Evolutionary conservation across 2,113 vertebrate species (phyloP).

Genomic region (Sylvicapra grimmia): DNA sequence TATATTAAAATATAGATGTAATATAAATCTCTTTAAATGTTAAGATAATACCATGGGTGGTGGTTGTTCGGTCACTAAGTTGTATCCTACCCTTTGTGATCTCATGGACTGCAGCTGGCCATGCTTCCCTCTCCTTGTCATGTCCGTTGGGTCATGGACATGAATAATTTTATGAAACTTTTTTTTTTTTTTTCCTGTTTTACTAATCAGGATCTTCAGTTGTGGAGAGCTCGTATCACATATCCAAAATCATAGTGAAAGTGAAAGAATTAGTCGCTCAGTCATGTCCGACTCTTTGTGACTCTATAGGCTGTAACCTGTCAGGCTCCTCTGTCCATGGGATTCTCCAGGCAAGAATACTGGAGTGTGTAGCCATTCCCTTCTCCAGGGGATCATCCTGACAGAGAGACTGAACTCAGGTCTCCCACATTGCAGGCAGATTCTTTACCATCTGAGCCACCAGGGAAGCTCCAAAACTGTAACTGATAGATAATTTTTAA

Average conservation of each 20-base stretch:
- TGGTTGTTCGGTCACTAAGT: not conserved
- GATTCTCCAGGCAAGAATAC: not conserved
- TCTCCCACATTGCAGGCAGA: not conserved
- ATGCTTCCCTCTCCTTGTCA: not conserved
- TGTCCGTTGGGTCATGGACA: not conserved
- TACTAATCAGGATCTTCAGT: not conserved
- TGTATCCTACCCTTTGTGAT: not conserved
- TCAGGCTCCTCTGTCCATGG: not conserved
- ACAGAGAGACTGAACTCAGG: not conserved
- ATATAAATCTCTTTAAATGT: not conserved
- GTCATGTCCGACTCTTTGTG: not conserved
- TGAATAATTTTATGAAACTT: not conserved
- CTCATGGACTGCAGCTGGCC: not conserved
- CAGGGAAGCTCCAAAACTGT: not conserved
- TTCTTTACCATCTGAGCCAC: not conserved
- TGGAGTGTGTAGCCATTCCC: not conserved
- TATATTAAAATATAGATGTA: not conserved
- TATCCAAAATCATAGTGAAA: not conserved
- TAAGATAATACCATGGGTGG: not conserved
- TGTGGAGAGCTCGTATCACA: not conserved
- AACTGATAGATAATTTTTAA: not conserved
- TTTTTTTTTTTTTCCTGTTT: not conserved
- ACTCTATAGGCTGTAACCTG: not conserved
- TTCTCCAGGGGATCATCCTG: not conserved
- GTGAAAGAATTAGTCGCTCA: not conserved